Percentiles rank a stretch among this genome's conserved stretches.
These are phyloP conservation scores for Triops cancriformis DNA, from an alignment of 1,140 invertebrate genomes.

Conservation along the genomic window DNA sequence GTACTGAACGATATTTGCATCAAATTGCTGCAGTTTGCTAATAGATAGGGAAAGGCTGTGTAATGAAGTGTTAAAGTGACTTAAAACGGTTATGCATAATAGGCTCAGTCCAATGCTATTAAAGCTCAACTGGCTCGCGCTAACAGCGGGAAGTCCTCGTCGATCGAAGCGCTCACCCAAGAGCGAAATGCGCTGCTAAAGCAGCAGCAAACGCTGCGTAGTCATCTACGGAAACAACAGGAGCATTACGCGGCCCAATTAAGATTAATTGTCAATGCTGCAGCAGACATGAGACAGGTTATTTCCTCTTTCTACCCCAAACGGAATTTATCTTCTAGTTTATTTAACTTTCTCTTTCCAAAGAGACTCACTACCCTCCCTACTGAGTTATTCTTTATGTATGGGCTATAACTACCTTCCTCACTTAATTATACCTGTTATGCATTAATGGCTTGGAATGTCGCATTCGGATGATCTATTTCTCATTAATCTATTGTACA, in stretches of 20 bases:
- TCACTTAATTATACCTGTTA: not conserved
- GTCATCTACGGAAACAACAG: not conserved
- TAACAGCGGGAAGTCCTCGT: not conserved
- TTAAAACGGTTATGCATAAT: not conserved
- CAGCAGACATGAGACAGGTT: not conserved
- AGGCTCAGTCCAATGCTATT: not conserved
- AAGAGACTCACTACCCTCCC: not conserved
- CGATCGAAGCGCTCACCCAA: not conserved
- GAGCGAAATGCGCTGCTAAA: not conserved
- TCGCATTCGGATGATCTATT: no score
- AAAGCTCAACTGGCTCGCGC: not conserved
- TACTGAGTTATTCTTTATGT: no score
- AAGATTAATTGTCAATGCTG: not conserved
- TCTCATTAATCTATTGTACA: not conserved
- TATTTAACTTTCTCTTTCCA: not conserved
- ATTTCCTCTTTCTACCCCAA: not conserved
- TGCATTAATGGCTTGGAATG: not conserved
- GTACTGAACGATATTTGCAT: not conserved
- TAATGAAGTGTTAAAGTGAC: not conserved
- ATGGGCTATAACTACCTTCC: no score
- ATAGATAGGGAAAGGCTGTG: not conserved
- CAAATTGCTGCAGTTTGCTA: not conserved
- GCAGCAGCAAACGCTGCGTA: slow-evolving; percentile 3
- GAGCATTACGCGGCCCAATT: not conserved
- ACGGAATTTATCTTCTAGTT: not conserved